Base-by-base conservation (phyloP, 2,888 invertebrate genomes). In the Loripinus fragilis region DNA sequence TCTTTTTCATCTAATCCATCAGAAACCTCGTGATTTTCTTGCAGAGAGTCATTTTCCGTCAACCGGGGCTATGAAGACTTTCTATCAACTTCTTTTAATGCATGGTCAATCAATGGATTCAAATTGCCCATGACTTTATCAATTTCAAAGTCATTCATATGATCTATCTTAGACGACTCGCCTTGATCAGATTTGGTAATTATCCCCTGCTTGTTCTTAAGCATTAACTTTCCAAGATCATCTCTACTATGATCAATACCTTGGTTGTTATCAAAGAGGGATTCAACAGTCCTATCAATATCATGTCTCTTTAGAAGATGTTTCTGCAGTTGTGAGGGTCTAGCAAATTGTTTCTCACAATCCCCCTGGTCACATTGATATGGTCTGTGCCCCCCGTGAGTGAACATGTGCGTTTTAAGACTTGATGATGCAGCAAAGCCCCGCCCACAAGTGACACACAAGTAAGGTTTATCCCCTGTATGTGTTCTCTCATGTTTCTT, bases 271-370 rank as follows among this genome's bases (percentile, higher is more conserved):
- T 3, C 28, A n/a, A n/a, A n/a, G n/a, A n/a, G n/a, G n/a, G n/a
- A n/a, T n/a, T n/a, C n/a, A n/a, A 12, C 12, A 7, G 20, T 12
- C n/a, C 50, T 50, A 20, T 50, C 50, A 50, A 50, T 20, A 12
- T 50, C n/a, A 50, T 50, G 50, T n/a, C 50, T 50, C 20, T 50
- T 50, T n/a, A 50, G n/a, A 7, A 50, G n/a, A 50, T 50, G 50
- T 50, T 50, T 50, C n/a, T 50, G 50, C n/a, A 50, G 50, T n/a
- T 50, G 50, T n/a, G 50, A 50, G 5, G 50, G 50, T n/a, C 50
- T 12, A 50, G 50, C 50, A 50, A 50, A 50, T n/a, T 50, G 50
- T 50, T 50, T 50, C n/a, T 20, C 50, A 20, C 50, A 50, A n/a
- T n/a, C n/a, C n/a, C n/a, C n/a, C 8, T 50, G 50, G 23, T 50